Evolutionary conservation across 2,888 invertebrate genomes (phyloP).

Genomic region (Pyralis farinalis): DNA sequence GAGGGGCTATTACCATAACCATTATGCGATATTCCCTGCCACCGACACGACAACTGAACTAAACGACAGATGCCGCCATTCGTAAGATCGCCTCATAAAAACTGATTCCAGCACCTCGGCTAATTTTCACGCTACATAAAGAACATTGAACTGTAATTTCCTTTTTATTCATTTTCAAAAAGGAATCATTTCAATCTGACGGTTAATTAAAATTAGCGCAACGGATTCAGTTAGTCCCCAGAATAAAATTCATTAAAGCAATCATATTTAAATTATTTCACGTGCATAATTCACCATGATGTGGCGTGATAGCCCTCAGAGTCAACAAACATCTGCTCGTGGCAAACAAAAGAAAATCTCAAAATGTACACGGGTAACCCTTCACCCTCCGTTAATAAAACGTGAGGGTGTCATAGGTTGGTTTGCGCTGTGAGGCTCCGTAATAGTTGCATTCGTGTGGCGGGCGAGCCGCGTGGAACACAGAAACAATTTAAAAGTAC

Average conservation of each 20-base stretch:
- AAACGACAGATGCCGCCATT: slow-evolving; percentile 38
- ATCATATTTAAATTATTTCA: neutral
- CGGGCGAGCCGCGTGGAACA: slow-evolving; percentile 6
- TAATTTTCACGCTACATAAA: slow-evolving; percentile 22
- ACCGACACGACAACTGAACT: slow-evolving; percentile 39
- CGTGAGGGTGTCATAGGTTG: slow-evolving; percentile 41
- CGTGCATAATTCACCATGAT: neutral
- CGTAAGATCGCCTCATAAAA: slow-evolving; percentile 32
- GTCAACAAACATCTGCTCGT: slow-evolving; percentile 11
- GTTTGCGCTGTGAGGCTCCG: slow-evolving; percentile 22
- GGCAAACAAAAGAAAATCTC: slow-evolving; percentile 17
- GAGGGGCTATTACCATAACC: slow-evolving; percentile 48
- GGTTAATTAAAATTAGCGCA: too few relatives aligned
- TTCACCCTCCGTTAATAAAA: slow-evolving; percentile 41
- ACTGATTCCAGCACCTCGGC: slow-evolving; percentile 27
- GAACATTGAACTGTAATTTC: neutral
- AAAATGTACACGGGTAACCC: slow-evolving; percentile 28
- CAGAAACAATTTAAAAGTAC: slow-evolving; percentile 26
- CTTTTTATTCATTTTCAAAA: neutral
- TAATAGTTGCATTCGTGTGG: neutral
- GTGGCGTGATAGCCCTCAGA: slow-evolving; percentile 1
- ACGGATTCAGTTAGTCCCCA: too few relatives aligned
- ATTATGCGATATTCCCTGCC: slow-evolving; percentile 43
- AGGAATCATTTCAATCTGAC: too few relatives aligned
- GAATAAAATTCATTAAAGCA: neutral